A percentile compares a stretch with the other conserved stretches of the same genome.
These are phyloP conservation scores for Muscicapa adusta DNA, from an alignment of 2,113 vertebrate genomes.

Conservation along the genomic window DNA sequence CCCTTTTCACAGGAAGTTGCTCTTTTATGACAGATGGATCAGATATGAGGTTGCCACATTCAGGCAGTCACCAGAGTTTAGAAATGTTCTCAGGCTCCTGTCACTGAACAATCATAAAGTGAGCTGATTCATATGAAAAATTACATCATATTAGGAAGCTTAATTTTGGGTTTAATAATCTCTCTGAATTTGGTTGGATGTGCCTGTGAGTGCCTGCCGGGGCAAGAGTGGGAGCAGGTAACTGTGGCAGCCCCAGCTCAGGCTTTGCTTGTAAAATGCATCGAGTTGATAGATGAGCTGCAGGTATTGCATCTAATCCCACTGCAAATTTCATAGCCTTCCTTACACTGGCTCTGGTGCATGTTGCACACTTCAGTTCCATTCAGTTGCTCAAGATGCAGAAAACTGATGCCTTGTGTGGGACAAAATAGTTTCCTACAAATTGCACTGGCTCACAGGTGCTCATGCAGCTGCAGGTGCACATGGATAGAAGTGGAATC, in stretches of 20 bases:
- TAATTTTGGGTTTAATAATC: neutral
- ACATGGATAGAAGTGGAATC: neutral
- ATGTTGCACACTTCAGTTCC: neutral
- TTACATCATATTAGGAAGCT: neutral
- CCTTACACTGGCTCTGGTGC: neutral
- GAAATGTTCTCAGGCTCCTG: neutral
- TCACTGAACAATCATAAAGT: neutral
- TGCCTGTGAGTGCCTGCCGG: neutral
- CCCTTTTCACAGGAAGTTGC: neutral
- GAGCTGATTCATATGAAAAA: neutral
- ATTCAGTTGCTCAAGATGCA: neutral
- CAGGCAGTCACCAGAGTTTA: neutral
- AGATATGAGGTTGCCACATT: neutral
- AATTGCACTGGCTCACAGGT: neutral
- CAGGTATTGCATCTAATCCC: neutral
- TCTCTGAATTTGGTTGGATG: neutral
- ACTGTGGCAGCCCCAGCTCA: neutral
- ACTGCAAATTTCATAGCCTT: neutral
- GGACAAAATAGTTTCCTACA: neutral
- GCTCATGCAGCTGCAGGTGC: neutral
- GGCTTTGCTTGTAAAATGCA: neutral
- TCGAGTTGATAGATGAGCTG: fast-evolving
- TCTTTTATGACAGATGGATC: neutral
- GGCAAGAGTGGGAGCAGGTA: neutral
- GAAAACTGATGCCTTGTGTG: neutral